These are phyloP conservation scores for Stratiomys singularior DNA, from an alignment of 2,888 invertebrate genomes.

Conservation along the genomic window DNA sequence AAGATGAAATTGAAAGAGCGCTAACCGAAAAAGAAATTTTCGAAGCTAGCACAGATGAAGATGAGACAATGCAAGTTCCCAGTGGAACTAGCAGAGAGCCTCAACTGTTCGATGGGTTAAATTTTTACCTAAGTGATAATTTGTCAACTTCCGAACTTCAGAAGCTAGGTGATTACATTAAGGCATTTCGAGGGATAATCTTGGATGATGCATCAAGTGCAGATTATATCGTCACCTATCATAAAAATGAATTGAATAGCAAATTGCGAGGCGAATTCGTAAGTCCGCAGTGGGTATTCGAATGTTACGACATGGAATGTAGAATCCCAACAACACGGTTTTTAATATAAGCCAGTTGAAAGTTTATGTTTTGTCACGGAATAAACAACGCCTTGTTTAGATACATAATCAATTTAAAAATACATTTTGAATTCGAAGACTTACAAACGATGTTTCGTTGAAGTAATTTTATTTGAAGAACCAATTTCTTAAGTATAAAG, in stretches of 20 bases:
- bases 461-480: neutral
- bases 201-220: slow-evolving; percentile 47
- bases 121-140: slow-evolving; percentile 54
- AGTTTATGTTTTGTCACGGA: neutral
- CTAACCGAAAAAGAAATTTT: slow-evolving; percentile 49
- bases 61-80: slow-evolving; percentile 54
- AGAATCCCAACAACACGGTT: slow-evolving; percentile 54
- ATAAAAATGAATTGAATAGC: neutral
- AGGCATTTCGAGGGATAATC: slow-evolving; percentile 52
- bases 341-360: neutral
- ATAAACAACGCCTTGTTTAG: neutral
- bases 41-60: slow-evolving; percentile 62
- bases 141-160: slow-evolving; percentile 52
- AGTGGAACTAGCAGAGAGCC: neutral
- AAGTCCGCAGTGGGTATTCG: slow-evolving; percentile 55
- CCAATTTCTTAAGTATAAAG: neutral
- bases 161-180: slow-evolving; percentile 54
- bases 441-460: too few species aligned
- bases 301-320: slow-evolving; percentile 56
- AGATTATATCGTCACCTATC: slow-evolving; percentile 53
- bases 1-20: slow-evolving; percentile 61
- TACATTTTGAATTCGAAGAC: neutral
- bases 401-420: neutral
- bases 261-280: slow-evolving; percentile 53
- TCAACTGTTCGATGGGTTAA: slow-evolving; percentile 52